Percentiles rank a stretch among this genome's conserved stretches.
phyloP scores from a whole-genome alignment of 1,140 invertebrate species.

The Philopotamus ludificatus region DNA sequence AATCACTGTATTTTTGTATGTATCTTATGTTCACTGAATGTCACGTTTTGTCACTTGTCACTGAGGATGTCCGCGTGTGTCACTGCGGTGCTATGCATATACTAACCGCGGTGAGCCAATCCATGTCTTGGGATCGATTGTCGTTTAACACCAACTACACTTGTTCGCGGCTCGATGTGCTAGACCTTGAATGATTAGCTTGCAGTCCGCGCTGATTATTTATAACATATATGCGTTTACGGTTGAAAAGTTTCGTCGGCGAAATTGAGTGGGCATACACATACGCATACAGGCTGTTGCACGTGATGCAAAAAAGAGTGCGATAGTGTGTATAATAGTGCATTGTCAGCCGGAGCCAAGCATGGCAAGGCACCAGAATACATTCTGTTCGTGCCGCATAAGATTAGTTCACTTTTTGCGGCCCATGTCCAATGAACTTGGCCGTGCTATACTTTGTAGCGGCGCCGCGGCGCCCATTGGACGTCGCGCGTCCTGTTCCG shows the following conservation, averaged over 20 bases:
- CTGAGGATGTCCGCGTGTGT: too few species aligned
- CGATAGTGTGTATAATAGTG: neutral
- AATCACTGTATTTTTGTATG: too few species aligned
- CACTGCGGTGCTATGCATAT: too few species aligned
- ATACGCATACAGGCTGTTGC: conserved; percentile 10
- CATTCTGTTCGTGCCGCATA: neutral
- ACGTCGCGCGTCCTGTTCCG: too few species aligned
- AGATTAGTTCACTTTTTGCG: too few species aligned
- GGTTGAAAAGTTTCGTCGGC: conserved; percentile 26
- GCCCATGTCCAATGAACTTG: too few species aligned
- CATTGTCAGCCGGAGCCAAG: conserved; percentile 32
- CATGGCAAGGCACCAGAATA: conserved; percentile 24
- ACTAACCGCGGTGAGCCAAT: conserved; percentile 38
- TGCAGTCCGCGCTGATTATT: conserved; percentile 25
- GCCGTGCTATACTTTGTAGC: too few species aligned
- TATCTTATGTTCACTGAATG: neutral
- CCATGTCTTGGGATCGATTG: conserved; percentile 24
- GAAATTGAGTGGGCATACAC: conserved; percentile 23
- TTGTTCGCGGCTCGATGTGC: neutral
- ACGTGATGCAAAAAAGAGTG: conserved; percentile 24
- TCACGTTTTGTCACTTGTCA: neutral
- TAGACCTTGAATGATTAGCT: conserved; percentile 35
- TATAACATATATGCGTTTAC: conserved; percentile 38
- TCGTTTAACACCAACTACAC: neutral
- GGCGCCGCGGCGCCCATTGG: too few species aligned